Conservation (phyloP, 2,797 vertebrate genomes). For the Triplophysa yarkandensis region DNA sequence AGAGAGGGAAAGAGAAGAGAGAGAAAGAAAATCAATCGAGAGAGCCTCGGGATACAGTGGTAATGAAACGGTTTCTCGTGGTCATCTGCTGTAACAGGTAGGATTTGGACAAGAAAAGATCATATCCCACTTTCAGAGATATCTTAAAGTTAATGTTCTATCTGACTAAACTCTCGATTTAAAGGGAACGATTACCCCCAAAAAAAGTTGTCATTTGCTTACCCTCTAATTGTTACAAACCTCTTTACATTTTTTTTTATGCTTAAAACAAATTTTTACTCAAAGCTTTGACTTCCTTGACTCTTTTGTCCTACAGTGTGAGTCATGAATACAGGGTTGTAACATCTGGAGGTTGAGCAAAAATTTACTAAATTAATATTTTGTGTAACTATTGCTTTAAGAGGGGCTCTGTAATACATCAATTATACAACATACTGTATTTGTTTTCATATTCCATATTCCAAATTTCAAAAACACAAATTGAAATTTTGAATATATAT, state of each 20-base stretch:
- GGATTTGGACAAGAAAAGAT: conserved; percentile 36
- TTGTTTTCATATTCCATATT: background rate
- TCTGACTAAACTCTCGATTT: conserved; percentile 21
- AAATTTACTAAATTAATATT: no score
- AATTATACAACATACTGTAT: background rate
- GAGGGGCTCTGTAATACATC: conserved; percentile 11
- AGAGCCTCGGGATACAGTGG: conserved; percentile 44
- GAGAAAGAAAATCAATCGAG: conserved; percentile 43
- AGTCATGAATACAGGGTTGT: no score
- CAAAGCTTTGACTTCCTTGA: no score
- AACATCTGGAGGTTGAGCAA: no score
- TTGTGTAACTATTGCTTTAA: no score
- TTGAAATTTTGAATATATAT: background rate
- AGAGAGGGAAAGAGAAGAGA: conserved; percentile 4
- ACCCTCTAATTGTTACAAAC: no score
- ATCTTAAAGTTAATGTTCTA: conserved; percentile 12
- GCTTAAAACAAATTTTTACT: no score
- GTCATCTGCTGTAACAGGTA: conserved; percentile 53
- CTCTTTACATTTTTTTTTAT: no score
- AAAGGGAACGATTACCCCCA: no score
- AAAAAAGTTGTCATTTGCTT: no score
- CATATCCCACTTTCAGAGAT: conserved; percentile 23
- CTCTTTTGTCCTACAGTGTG: no score
- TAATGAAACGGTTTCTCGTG: conserved; percentile 54
- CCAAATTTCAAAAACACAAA: background rate